phyloP scores from a whole-genome alignment of 2,797 vertebrate genomes.

The Oryzias sinensis region DNA sequence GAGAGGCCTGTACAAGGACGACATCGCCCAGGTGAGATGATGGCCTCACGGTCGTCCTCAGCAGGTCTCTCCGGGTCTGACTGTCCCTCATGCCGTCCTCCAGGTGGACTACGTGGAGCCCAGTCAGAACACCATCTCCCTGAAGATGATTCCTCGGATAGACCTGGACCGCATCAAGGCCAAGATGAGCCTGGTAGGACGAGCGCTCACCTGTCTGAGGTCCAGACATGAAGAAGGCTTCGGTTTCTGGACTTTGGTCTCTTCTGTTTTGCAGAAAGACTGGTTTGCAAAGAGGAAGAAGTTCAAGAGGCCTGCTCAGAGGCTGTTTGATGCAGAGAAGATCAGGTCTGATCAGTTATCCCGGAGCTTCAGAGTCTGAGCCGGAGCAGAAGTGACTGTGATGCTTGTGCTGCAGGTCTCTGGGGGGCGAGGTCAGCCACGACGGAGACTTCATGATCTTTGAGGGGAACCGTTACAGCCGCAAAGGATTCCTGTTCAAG shows the following conservation, averaged over 20 bases:
- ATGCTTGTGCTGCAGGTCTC: constrained; percentile 76
- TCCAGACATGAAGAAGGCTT: fast-evolving
- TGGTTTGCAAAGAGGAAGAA: constrained; percentile 95
- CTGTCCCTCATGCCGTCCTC: background rate
- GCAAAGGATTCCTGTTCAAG: constrained; percentile 96
- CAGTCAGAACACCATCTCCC: constrained; percentile 95
- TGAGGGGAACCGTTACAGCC: constrained; percentile 94
- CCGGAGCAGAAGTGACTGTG: background rate
- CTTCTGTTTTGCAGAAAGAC: constrained; percentile 81
- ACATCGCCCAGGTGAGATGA: constrained; percentile 90
- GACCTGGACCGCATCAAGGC: constrained; percentile 96
- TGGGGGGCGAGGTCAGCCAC: constrained; percentile 91
- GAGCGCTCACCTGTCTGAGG: too few species aligned
- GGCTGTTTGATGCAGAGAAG: constrained; percentile 93
- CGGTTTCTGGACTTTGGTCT: background rate
- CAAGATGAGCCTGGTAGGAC: constrained; percentile 89
- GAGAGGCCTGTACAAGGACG: constrained; percentile 94
- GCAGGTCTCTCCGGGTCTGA: background rate
- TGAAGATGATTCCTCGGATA: constrained; percentile 96
- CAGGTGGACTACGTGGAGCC: constrained; percentile 98
- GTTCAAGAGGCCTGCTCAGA: constrained; percentile 90
- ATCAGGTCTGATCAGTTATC: constrained; percentile 78
- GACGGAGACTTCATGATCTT: constrained; percentile 98
- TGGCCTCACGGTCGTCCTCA: too few species aligned
- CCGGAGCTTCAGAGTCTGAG: background rate